Conservation (phyloP, 2,113 vertebrate species). For the Accipiter virgatus region DNA sequence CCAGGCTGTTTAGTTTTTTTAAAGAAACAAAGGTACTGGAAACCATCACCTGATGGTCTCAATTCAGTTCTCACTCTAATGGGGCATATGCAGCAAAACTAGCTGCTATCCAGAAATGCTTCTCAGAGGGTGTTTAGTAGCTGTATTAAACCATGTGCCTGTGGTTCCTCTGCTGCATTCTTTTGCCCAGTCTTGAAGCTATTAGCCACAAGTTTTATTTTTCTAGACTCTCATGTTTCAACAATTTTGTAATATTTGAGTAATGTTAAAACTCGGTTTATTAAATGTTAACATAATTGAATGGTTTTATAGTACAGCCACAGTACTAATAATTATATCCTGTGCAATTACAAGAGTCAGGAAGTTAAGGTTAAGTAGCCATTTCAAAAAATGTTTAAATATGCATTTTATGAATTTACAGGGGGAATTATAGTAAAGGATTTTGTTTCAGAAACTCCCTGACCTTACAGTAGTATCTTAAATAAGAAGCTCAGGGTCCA, state of each 20-base stretch:
- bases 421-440: not conserved
- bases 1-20: not conserved
- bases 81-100: not conserved
- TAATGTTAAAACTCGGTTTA: not conserved
- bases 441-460: not conserved
- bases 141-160: not conserved
- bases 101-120: not conserved
- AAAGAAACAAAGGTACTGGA: not conserved
- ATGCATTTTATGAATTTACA: not conserved
- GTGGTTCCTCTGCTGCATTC: not conserved
- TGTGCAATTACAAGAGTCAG: not conserved
- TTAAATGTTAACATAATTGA: not conserved
- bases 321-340: not conserved
- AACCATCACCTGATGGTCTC: not conserved
- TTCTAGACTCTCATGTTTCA: not conserved
- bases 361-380: not conserved
- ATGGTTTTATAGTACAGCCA: not conserved
- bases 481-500: not conserved
- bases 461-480: not conserved
- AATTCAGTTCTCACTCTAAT: not conserved
- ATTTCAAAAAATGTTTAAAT: not conserved
- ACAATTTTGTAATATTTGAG: too few relatives aligned
- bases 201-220: not conserved
- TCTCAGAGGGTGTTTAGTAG: not conserved
- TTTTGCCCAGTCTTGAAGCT: not conserved